Base-by-base conservation (phyloP, 2,888 invertebrate genomes). In the Odontocerum albicorne region DNA sequence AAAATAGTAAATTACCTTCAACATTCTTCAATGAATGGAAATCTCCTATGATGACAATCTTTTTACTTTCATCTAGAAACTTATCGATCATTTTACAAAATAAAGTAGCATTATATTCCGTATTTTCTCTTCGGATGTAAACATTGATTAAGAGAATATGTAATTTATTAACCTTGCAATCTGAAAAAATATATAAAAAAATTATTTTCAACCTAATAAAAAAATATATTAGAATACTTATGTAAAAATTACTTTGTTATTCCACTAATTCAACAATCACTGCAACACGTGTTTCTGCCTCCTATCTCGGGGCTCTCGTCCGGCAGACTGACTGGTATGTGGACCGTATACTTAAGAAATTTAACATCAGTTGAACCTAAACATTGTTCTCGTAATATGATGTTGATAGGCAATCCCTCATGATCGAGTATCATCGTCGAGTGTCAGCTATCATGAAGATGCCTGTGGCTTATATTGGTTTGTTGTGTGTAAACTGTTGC, bases 121-220 rank as follows among this genome's bases (percentile, higher is more conserved):
- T 47, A 21, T 59, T 59, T n/a, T 35, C 49, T 47, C 50, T 42
- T 8, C 36, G 44, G 15, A 65, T 38, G 49, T 62, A 59, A 12
- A 64, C 62, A 62, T 82, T 83, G 55, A 81, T 72, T 20, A 81
- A 63, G 58, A 79, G 70, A 35, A 80, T 61, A 54, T 75, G 75
- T 36, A 74, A 66, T 53, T 74, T 75, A 66, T 75, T 77, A 31
- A 82, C 65, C 42, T 75, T 71, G 68, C 82, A 81, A 53, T 75
- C 77, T 70, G 73, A 62, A 67, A 73, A 59, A 16, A 66, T 62
- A 19, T 64, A 64, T 10, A 35, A 7, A 27, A 4, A 27, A 27
- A 7, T 7, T 10, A 27, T 27, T 27, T 7, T 35, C 7, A 7
- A 35, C 13, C 13, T 13, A 38, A 4, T 13, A 13, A 38, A 38